Conservation (phyloP, 2,797 vertebrate species). For the Syncerus caffer region DNA sequence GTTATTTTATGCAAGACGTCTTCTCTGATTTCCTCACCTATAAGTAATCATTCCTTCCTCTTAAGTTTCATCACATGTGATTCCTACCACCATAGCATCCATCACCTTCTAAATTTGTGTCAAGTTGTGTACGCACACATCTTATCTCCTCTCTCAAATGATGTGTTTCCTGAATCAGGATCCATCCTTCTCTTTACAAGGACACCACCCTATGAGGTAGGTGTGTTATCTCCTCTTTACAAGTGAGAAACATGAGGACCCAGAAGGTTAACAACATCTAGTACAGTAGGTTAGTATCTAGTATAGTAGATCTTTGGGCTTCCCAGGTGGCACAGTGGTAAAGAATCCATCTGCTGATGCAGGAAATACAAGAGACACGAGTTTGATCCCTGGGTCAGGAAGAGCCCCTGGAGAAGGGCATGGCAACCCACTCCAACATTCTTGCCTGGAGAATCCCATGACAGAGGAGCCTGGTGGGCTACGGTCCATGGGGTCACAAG, state of each 20-base stretch:
- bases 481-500: background rate
- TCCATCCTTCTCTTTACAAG: background rate
- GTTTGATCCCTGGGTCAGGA: background rate
- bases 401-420: background rate
- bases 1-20: background rate
- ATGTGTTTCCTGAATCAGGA: background rate
- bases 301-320: background rate
- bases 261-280: background rate
- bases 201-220: background rate
- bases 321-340: background rate
- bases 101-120: background rate
- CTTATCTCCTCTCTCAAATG: background rate
- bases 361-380: background rate
- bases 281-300: background rate
- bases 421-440: background rate
- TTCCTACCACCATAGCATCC: background rate
- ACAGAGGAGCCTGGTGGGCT: background rate
- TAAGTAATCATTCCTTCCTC: slow-evolving; percentile 30
- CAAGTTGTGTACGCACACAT: background rate
- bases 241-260: background rate
- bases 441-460: background rate
- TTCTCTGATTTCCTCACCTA: slow-evolving; percentile 7
- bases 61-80: background rate
- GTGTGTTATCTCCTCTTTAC: background rate
- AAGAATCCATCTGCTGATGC: background rate